These are phyloP conservation scores for Zaprionus ornatus DNA, from an alignment of 1,140 invertebrate species.

Conservation along the genomic window DNA sequence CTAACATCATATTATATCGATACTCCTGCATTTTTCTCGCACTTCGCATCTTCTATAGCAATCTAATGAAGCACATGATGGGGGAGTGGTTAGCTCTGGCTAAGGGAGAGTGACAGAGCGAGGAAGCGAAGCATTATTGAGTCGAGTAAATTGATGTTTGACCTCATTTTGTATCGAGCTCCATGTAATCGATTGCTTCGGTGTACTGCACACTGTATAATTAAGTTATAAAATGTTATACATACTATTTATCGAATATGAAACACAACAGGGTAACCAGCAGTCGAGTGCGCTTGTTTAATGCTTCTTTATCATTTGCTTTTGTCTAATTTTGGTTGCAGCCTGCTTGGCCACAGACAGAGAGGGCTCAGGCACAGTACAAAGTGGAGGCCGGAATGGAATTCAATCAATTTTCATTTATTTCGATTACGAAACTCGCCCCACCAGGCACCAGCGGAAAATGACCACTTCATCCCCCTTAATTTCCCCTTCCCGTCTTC, in stretches of 20 bases:
- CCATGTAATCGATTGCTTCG: slow-evolving; percentile 15
- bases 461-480: slow-evolving; percentile 16
- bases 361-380: neutral
- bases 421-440: slow-evolving; percentile 73
- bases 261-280: neutral
- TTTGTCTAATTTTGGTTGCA: slow-evolving; percentile 74
- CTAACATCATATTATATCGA: neutral
- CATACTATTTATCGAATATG: no score
- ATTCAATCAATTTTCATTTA: slow-evolving; percentile 84
- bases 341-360: slow-evolving; percentile 6
- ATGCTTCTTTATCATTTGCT: slow-evolving; percentile 77
- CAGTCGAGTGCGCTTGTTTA: neutral
- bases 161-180: slow-evolving; percentile 25
- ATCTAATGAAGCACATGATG: slow-evolving; percentile 48
- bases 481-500: neutral
- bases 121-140: slow-evolving; percentile 21
- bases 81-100: neutral
- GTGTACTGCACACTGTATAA: no score
- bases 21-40: neutral
- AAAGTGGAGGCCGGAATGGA: slow-evolving; percentile 56
- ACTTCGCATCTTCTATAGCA: neutral
- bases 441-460: slow-evolving; percentile 36
- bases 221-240: neutral
- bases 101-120: neutral
- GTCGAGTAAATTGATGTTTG: slow-evolving; percentile 47